Percentiles rank a stretch among this genome's conserved stretches.
These are phyloP conservation scores for Temnothorax rugatulus DNA, from an alignment of 2,888 invertebrate species.

Conservation along the genomic window DNA sequence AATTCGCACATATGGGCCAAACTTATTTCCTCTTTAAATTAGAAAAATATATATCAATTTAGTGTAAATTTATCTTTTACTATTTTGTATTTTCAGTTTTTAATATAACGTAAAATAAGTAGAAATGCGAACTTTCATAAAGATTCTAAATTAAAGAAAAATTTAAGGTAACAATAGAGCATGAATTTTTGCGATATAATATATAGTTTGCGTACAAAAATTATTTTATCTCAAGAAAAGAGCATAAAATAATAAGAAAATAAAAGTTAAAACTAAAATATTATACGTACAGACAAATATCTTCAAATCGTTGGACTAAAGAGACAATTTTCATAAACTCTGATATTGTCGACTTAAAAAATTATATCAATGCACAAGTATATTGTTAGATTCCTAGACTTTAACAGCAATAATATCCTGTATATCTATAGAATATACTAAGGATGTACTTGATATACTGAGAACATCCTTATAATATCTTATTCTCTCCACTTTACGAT, in stretches of 20 bases:
- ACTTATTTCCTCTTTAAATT: not conserved
- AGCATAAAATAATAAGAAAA: not conserved
- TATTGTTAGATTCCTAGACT: not conserved
- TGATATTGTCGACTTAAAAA: not conserved
- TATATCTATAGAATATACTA: no score
- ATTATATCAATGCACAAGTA: not conserved
- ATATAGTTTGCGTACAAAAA: not conserved
- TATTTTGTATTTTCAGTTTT: not conserved
- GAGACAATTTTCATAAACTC: not conserved
- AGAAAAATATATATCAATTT: not conserved
- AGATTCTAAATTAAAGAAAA: not conserved
- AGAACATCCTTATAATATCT: no score
- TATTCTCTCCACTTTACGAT: no score
- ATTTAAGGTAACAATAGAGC: not conserved
- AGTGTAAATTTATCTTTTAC: not conserved
- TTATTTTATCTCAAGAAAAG: not conserved
- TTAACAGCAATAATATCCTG: no score
- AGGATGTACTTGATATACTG: no score
- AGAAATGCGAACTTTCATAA: not conserved
- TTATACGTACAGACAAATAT: not conserved
- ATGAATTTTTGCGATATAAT: not conserved
- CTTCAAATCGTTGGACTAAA: not conserved
- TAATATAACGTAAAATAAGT: not conserved
- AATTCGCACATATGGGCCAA: not conserved
- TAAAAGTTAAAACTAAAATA: not conserved